A percentile compares a stretch with the other conserved stretches of the same genome.
Evolutionary conservation across 2,888 invertebrate genomes (phyloP).

Genomic region (Athrips mouffetella): DNA sequence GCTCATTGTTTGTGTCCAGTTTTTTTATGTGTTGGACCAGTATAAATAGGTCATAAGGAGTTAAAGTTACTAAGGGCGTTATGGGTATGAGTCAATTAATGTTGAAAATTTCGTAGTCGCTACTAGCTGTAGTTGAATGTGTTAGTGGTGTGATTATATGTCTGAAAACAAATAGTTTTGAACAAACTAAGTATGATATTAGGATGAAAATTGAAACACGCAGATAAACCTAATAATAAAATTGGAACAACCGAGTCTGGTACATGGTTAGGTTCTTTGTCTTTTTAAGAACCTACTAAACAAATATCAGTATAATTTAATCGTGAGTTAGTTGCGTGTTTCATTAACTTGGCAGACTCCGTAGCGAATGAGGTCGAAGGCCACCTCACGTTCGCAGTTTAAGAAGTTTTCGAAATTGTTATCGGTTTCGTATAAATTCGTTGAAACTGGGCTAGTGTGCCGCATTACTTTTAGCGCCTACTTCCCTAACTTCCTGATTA

Average conservation of each 20-base stretch:
- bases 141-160: too few relatives aligned
- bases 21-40: neutral
- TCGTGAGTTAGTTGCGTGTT: constrained; percentile 1
- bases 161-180: too few relatives aligned
- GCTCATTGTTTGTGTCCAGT: neutral
- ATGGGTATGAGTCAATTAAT: too few relatives aligned
- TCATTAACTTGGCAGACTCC: neutral
- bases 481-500: neutral
- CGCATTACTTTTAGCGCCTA: neutral
- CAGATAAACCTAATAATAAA: too few relatives aligned
- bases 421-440: neutral
- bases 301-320: neutral
- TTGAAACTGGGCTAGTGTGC: neutral
- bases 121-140: too few relatives aligned
- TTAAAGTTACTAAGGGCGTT: too few relatives aligned
- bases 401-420: constrained; percentile 5
- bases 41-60: too few relatives aligned
- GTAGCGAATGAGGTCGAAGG: constrained; percentile 2
- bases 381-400: neutral
- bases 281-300: neutral
- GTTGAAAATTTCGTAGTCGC: too few relatives aligned
- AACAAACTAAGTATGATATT: too few relatives aligned
- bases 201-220: too few relatives aligned
- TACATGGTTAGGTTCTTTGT: neutral
- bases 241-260: too few relatives aligned